Evolutionary conservation across 2,888 invertebrate species (phyloP).

Genomic region (Leptopilina drosophilae): DNA sequence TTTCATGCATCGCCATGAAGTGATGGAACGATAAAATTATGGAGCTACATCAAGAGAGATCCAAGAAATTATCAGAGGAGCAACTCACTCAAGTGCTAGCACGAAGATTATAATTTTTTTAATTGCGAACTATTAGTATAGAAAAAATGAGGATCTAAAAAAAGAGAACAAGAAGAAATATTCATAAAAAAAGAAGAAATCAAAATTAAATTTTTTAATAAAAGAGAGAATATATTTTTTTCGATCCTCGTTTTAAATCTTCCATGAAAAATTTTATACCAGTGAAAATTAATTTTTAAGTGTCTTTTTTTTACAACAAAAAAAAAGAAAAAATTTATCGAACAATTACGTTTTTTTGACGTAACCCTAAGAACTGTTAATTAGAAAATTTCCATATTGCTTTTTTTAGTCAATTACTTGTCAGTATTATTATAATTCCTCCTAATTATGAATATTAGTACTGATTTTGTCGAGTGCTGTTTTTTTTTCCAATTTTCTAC

Average conservation of each 20-base stretch:
- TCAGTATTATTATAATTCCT: conserved; percentile 52
- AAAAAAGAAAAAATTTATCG: background rate
- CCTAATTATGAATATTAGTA: conserved; percentile 1
- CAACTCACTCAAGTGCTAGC: conserved; percentile 74
- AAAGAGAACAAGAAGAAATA: background rate
- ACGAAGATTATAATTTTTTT: conserved; percentile 63
- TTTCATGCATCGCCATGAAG: conserved; percentile 73
- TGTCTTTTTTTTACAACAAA: conserved; percentile 9
- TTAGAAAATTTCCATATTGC: conserved; percentile 44
- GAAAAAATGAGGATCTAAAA: conserved; percentile 19
- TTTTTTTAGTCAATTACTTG: conserved; percentile 28
- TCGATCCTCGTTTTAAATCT: conserved; percentile 4
- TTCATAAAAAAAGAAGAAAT: background rate
- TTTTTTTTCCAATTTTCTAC: conserved; percentile 31
- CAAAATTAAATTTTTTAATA: background rate
- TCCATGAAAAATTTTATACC: conserved; percentile 3
- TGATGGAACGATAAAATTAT: conserved; percentile 74
- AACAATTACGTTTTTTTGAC: conserved; percentile 25
- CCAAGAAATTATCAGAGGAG: conserved; percentile 73
- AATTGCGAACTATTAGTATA: conserved; percentile 42
- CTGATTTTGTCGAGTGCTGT: conserved; percentile 46
- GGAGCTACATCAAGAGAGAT: conserved; percentile 74
- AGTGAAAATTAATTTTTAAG: conserved; percentile 24
- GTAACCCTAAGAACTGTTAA: conserved; percentile 27
- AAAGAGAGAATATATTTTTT: background rate